Conservation (phyloP, 2,113 vertebrate species). For the Corvus cornix region DNA sequence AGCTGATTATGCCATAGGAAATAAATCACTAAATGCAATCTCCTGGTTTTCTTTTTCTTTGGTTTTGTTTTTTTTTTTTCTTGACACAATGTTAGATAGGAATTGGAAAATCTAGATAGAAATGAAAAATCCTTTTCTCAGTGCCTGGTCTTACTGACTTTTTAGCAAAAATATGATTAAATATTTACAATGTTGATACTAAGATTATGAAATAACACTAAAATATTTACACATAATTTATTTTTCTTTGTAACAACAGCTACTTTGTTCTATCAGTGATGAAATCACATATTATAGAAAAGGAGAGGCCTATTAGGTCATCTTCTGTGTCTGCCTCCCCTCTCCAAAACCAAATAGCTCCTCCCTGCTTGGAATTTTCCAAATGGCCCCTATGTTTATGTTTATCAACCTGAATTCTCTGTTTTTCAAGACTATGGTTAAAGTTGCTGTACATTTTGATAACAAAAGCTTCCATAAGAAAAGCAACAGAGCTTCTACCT, state of each 20-base stretch:
- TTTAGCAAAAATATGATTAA: neutral
- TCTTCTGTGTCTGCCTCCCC: neutral
- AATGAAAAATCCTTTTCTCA: neutral
- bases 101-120: neutral
- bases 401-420: neutral
- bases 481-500: neutral
- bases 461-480: neutral
- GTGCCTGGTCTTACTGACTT: neutral
- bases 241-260: neutral
- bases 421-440: neutral
- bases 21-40: neutral
- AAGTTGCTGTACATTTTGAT: neutral
- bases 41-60: neutral
- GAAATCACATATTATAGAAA: neutral
- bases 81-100: neutral
- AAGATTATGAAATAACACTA: neutral
- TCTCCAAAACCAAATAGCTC: neutral
- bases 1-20: neutral
- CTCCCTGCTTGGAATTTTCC: neutral
- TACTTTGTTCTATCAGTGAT: neutral
- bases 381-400: neutral
- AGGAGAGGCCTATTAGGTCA: neutral
- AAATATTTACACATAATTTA: neutral
- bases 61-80: neutral
- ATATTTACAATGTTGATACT: neutral